phyloP scores from a whole-genome alignment of 2,888 invertebrate species.

The Nasonovia ribisnigri region DNA sequence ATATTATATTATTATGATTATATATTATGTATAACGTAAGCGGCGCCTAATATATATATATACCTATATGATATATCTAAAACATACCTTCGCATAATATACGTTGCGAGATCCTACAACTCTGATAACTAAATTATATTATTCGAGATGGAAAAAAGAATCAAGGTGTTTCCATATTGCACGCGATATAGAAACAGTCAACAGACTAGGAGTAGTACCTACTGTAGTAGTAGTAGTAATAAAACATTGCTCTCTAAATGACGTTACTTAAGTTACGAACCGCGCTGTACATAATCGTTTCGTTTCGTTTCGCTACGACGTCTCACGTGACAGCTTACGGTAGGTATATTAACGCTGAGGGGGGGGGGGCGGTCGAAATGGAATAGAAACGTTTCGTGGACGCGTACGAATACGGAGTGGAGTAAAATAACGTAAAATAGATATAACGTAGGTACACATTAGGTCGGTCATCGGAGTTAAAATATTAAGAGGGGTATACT shows the following conservation, averaged over 20 bases:
- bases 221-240: not conserved
- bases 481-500: not conserved
- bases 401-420: not conserved
- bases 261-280: not conserved
- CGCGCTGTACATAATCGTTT: slow-evolving; percentile 13
- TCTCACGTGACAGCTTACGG: not conserved
- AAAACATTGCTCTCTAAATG: slow-evolving; percentile 11
- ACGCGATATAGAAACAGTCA: not conserved
- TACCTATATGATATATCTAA: too few relatives aligned
- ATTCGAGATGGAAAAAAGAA: not conserved
- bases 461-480: not conserved
- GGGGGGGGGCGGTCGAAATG: not conserved
- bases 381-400: not conserved
- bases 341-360: not conserved
- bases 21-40: not conserved
- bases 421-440: not conserved
- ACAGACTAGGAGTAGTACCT: not conserved
- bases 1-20: not conserved
- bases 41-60: not conserved
- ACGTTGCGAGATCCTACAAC: not conserved
- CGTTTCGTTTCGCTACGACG: not conserved
- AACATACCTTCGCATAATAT: too few relatives aligned
- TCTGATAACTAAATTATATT: not conserved
- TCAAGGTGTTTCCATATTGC: not conserved
- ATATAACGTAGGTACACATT: not conserved